These are phyloP conservation scores for Apamea monoglypha DNA, from an alignment of 2,888 invertebrate species.

Conservation along the genomic window DNA sequence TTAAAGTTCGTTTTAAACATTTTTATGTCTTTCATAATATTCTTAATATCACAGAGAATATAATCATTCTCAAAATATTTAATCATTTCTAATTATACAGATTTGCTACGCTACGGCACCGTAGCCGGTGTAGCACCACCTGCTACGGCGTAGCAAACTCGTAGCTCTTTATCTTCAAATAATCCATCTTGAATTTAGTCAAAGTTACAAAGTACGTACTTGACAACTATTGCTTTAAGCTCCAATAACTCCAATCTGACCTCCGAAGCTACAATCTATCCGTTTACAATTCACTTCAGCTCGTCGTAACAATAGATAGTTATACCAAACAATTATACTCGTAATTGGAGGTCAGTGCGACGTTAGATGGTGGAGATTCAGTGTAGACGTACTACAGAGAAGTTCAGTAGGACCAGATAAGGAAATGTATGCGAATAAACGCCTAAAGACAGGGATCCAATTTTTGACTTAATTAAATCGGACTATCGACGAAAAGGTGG, in stretches of 20 bases:
- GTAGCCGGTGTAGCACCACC: constrained; percentile 24
- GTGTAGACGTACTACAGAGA: background rate
- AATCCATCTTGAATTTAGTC: constrained; percentile 16
- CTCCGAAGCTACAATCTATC: constrained; percentile 31
- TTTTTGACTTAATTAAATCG: too few species aligned
- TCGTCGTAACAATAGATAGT: constrained; percentile 50
- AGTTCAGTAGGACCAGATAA: background rate
- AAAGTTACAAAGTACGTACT: constrained; percentile 23
- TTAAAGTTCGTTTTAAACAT: background rate
- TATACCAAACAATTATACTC: constrained; percentile 54
- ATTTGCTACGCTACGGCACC: constrained; percentile 36
- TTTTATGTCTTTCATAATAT: background rate
- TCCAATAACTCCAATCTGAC: constrained; percentile 36
- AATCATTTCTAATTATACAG: background rate
- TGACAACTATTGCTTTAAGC: constrained; percentile 29
- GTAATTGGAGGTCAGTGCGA: constrained; percentile 63
- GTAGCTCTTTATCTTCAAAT: background rate
- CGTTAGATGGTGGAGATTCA: constrained; percentile 45
- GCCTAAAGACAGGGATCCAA: too few species aligned
- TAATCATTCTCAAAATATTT: background rate
- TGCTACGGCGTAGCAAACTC: constrained; percentile 34
- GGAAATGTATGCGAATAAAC: background rate
- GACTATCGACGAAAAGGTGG: too few species aligned
- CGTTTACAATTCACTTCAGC: constrained; percentile 58
- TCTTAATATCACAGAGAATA: background rate